Evolutionary conservation across 2,113 vertebrate species (phyloP), one percentile per base, ranked within the genome.

Genomic region (Caloenas nicobarica): DNA sequence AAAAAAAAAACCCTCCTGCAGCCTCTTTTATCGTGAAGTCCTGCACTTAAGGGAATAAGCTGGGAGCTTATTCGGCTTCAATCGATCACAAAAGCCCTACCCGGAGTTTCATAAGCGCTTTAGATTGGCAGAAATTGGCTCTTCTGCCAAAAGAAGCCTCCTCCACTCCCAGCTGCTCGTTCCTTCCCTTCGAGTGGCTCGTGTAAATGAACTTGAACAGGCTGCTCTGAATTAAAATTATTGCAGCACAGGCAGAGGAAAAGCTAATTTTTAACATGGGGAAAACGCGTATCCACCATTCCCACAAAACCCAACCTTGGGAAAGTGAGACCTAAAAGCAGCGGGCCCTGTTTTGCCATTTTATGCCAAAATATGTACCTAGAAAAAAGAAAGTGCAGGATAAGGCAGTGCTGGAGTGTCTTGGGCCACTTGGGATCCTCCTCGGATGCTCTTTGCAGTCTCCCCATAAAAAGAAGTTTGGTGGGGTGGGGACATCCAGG

Each of bases 91-190:
- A 61, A 40, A 57, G 31, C 82, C 89, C 72, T 91, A 83, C 86
- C 76, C 56, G 6, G 51, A 13, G 57, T 94, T 95, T 87, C 2
- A 5, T 84, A 96, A 94, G 31, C 1, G 5, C 65, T 81, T 68
- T 22, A 46, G 78, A 71, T n/a, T 51, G 87, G 50, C 73, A 81
- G 89, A 42, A 96, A 87, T 74, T 34, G 91, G 86, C 77, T 17
- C 46, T 96, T 42, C 40, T 89, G 84, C 93, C 84, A 79, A 94
- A 87, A 92, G 72, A 77, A 91, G 57, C 96, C 87, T 94, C 96
- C 96, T 93, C 95, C 81, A 19, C 91, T 94, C 56, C 84, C 93
- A 91, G 93, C 91, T 95, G 96, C 96, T 94, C 3, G 6, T 61
- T 96, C 81, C 81, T 84, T 87, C 84, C 87, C 77, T 87, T 14